phyloP scores from a whole-genome alignment of 2,113 vertebrate species.

The Lipophrys pholis region DNA sequence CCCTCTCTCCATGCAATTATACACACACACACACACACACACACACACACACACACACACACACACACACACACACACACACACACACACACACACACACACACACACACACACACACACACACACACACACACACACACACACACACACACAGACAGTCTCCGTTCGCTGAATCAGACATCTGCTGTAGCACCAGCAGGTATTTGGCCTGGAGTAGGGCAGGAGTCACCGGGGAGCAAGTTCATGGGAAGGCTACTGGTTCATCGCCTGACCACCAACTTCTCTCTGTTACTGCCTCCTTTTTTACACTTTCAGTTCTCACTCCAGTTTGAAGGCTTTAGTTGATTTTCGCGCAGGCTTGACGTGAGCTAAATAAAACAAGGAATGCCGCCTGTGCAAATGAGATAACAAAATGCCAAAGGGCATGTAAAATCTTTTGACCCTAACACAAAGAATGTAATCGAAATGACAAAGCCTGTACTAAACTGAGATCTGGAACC shows the following conservation, averaged over 20 bases:
- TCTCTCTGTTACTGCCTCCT: constrained; percentile 9
- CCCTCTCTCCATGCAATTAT: constrained; percentile 56
- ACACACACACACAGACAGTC: constrained; percentile 22
- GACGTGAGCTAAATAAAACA: constrained; percentile 37
- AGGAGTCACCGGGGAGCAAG: constrained; percentile 71
- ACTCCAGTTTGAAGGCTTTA: constrained; percentile 32
- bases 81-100: constrained; percentile 32
- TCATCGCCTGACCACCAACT: constrained; percentile 59
- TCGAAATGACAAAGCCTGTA: constrained; percentile 62
- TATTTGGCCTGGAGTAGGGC: constrained; percentile 73
- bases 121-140: constrained; percentile 35
- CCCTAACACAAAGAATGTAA: constrained; percentile 67
- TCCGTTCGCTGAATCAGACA: constrained; percentile 66
- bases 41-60: constrained; percentile 34
- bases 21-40: constrained; percentile 37
- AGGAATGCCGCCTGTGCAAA: constrained; percentile 48
- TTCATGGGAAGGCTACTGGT: constrained; percentile 77
- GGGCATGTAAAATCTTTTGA: constrained; percentile 69
- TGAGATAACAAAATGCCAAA: constrained; percentile 74
- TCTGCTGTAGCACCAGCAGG: constrained; percentile 78
- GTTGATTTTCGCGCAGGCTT: constrained; percentile 43
- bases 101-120: constrained; percentile 39
- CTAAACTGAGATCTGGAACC: constrained; percentile 52
- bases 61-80: constrained; percentile 37
- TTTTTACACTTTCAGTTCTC: constrained; percentile 3